These are phyloP conservation scores for Drosophila affinis DNA, from an alignment of 2,888 invertebrate genomes.

Conservation along the genomic window DNA sequence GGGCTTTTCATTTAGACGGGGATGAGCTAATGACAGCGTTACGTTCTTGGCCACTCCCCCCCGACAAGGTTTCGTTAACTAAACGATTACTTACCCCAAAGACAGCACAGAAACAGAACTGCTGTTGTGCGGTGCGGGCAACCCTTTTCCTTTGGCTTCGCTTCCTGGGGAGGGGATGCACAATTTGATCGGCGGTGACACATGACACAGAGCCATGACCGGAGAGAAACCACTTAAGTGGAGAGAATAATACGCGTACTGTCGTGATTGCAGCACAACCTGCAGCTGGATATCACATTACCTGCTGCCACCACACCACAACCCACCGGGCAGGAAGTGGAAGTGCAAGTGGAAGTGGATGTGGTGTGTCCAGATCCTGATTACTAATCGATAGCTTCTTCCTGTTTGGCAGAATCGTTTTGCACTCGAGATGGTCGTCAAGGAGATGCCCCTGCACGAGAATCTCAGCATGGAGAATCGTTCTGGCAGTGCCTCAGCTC, in stretches of 20 bases:
- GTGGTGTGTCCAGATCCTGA: conserved; percentile 5
- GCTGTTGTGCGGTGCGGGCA: background rate
- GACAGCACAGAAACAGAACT: background rate
- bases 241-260: conserved; percentile 2
- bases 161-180: conserved; percentile 20
- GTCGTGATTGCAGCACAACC: conserved; percentile 62
- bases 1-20: too few relatives aligned
- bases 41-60: conserved; percentile 6
- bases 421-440: conserved; percentile 71
- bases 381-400: conserved; percentile 36
- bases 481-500: conserved; percentile 29
- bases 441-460: conserved; percentile 81
- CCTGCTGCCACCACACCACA: conserved; percentile 14
- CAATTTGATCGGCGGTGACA: conserved; percentile 29
- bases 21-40: conserved; percentile 28
- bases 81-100: conserved; percentile 21
- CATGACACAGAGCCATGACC: conserved; percentile 16
- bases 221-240: conserved; percentile 68
- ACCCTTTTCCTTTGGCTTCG: conserved; percentile 38
- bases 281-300: conserved; percentile 65
- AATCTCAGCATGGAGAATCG: conserved; percentile 73
- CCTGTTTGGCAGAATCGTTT: conserved; percentile 21
- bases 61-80: background rate
- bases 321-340: conserved; percentile 43
- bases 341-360: conserved; percentile 61